Conservation (phyloP, 2,888 invertebrate species). For the Eilema sororculum region DNA sequence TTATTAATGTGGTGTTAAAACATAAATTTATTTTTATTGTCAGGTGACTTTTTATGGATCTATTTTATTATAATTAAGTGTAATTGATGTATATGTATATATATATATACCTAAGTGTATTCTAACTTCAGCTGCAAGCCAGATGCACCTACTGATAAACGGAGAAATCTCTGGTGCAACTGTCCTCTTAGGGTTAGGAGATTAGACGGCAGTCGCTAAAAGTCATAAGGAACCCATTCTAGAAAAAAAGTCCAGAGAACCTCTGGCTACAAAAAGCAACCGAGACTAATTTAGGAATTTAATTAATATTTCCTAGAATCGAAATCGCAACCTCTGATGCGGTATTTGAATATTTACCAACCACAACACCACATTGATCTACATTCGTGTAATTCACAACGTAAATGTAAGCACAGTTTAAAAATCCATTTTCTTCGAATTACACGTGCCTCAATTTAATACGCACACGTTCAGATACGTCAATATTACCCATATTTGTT, state of each 20-base stretch:
- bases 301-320: not conserved
- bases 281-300: not conserved
- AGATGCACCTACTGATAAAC: not conserved
- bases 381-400: not conserved
- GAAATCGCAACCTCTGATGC: not conserved
- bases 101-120: too few species aligned
- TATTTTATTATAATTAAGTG: not conserved
- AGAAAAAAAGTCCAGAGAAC: not conserved
- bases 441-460: slow-evolving; percentile 16
- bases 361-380: not conserved
- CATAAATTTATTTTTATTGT: not conserved
- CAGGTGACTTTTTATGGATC: not conserved
- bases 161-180: too few species aligned
- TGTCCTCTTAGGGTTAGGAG: not conserved
- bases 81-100: too few species aligned
- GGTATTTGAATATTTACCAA: not conserved
- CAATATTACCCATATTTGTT: slow-evolving; percentile 42
- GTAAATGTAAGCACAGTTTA: slow-evolving; percentile 9
- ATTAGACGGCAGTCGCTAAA: not conserved
- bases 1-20: not conserved
- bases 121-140: not conserved
- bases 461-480: slow-evolving; percentile 24
- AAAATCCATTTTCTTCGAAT: slow-evolving; percentile 11
- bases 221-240: not conserved
- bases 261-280: not conserved